phyloP scores from a whole-genome alignment of 2,888 invertebrate genomes.

The Perdita meconis region DNA sequence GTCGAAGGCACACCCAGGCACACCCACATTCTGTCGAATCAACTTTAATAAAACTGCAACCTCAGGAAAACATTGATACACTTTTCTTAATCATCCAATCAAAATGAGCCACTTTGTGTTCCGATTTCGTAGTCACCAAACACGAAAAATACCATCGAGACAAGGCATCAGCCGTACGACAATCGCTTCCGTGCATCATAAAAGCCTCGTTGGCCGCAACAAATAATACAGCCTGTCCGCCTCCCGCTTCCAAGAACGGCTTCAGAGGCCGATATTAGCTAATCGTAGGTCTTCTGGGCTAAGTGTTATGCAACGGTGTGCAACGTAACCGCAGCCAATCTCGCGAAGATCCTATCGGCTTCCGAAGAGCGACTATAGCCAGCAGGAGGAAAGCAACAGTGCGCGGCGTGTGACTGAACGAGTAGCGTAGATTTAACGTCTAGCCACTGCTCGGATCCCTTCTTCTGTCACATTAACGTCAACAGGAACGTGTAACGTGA shows the following conservation, averaged over 20 bases:
- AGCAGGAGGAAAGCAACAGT: constrained; percentile 33
- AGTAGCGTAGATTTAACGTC: constrained; percentile 41
- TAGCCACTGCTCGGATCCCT: constrained; percentile 27
- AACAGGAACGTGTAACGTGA: constrained; percentile 43
- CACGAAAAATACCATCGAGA: too few species aligned
- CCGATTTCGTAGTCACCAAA: background rate
- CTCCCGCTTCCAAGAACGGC: constrained; percentile 18
- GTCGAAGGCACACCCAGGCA: too few species aligned
- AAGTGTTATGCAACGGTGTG: constrained; percentile 44
- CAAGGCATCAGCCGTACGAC: background rate
- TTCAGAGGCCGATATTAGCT: constrained; percentile 25
- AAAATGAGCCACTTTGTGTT: background rate
- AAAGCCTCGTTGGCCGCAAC: background rate
- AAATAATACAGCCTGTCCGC: background rate
- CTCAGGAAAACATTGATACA: too few species aligned
- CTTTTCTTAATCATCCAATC: too few species aligned
- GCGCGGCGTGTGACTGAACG: constrained; percentile 37
- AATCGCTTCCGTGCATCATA: constrained; percentile 21
- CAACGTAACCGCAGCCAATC: constrained; percentile 44
- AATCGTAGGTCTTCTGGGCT: constrained; percentile 23
- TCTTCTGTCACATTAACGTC: constrained; percentile 55
- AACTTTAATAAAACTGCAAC: too few species aligned
- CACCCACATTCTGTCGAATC: too few species aligned
- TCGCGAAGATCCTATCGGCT: constrained; percentile 49
- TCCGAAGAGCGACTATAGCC: constrained; percentile 40